Evolutionary conservation across 2,113 vertebrate species (phyloP).

Genomic region (Gallinago jamesoni): DNA sequence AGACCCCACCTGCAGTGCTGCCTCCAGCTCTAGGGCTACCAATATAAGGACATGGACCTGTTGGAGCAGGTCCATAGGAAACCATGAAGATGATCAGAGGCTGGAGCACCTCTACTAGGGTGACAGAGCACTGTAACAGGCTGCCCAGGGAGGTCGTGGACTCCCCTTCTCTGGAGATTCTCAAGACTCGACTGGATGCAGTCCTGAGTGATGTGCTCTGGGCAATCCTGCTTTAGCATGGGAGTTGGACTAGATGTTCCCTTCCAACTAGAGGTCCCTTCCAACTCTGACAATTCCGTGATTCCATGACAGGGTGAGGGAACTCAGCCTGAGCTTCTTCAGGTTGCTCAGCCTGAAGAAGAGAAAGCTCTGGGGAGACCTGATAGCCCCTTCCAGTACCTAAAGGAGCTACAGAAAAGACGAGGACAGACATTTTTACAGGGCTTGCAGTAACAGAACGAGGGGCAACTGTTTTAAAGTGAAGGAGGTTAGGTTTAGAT

Average conservation of each 20-base stretch:
- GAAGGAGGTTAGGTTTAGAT: neutral
- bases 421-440: neutral
- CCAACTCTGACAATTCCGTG: too few species aligned
- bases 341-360: neutral
- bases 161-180: too few species aligned
- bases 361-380: accelerated
- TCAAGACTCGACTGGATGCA: too few species aligned
- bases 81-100: accelerated
- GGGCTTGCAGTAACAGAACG: accelerated
- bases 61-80: accelerated
- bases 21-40: accelerated
- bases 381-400: accelerated
- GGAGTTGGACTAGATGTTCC: too few species aligned
- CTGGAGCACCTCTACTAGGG: neutral
- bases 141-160: too few species aligned
- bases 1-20: neutral
- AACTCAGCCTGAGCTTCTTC: neutral
- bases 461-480: accelerated
- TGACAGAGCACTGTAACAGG: too few species aligned
- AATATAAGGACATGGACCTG: neutral
- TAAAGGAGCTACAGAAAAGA: neutral
- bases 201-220: too few species aligned
- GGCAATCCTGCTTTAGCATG: too few species aligned
- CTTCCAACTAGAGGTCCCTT: too few species aligned
- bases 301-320: neutral